Base-by-base conservation (phyloP, 1,140 invertebrate species). In the Drosophila melanica region DNA sequence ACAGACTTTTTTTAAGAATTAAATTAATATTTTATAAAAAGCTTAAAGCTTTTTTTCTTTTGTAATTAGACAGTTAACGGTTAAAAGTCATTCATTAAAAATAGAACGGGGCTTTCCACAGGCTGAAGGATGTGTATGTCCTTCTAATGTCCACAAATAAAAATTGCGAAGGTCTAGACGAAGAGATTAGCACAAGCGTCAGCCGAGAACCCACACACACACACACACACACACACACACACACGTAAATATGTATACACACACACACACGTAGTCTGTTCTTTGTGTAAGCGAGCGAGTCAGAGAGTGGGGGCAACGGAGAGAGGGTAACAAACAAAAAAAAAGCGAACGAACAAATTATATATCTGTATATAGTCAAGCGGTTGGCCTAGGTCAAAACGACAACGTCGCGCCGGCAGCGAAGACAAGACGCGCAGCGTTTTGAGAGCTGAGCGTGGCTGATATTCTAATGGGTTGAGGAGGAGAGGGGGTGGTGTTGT, bases 381-480 rank as follows among this genome's bases (percentile, higher is more conserved):
- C 81, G 70, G 77, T 85, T 85, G 79, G 77, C 81, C 81, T 85
- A 85, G 81, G 81, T 85, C 81, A 85, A 86, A 85, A 85, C 76
- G 81, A 58, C 27, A 42, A 50, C 66, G 62, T 39, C 16, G 44
- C 55, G 47, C 12, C 47, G 33, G 33, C 64, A 55, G 44, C 63
- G 30, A 45, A 45, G n/a, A 16, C 62, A 54, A 27, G 45, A 33
- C 23, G 51, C 20, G 23, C 41, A 51, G 42, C 39, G 9, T 14
- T 51, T 14, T 51, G 37, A 58, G 45, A 65, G 62, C 37, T 51
- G 27, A 60, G 47, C 45, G 10, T 47, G 33, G 20, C 54, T 37
- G 60, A 23, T 42, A 48, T 57, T 67, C 55, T 75, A 59, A 54
- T 58, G 60, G 62, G n/a, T 18, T 39, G 33, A 20, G 9, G 42